Base-by-base conservation (phyloP, 1,140 invertebrate species). In the Drosophila tani region DNA sequence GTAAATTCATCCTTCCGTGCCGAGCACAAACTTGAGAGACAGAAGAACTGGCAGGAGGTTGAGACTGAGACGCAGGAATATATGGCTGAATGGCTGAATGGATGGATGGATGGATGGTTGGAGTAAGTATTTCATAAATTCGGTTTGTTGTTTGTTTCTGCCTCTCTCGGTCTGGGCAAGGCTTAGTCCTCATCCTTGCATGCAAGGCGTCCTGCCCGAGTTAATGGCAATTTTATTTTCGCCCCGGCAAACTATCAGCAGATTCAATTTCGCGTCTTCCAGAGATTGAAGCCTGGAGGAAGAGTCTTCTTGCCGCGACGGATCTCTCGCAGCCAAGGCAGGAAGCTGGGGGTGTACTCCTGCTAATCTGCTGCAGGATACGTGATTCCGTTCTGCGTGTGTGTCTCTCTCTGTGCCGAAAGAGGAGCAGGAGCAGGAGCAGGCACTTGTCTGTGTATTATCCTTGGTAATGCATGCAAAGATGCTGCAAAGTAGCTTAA, bases 401-500 rank as follows among this genome's bases (percentile, higher is more conserved):
- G 40, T 27, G n/a, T 58, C 27, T 58, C 27, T 58, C 27, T 35
- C 32, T 35, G 9, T 11, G 2, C 32, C 32, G 32, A 32, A 9
- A 2, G 29, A 32, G 19, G 21, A 15, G 50, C 29, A 40, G 14
- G 57, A 17, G 43, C 45, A 50, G 3, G 41, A 24, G 35, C 9
- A 7, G 49, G 40, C 74, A 71, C 78, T 71, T 85, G 79, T 81
- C 75, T 91, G 85, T 82, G 76, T 85, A 81, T 91, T 91, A 90
- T 91, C 86, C 82, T 73, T 80, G 67, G 75, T 90, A 84, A 85
- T 90, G 82, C 85, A 90, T 90, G 86, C 85, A 91, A 90, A 90
- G 85, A 90, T 82, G 85, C 82, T 90, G 85, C 86, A 90, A 90
- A 90, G 85, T 90, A 90, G 85, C 85, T 90, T 90, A 90, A 90